phyloP scores from a whole-genome alignment of 1,140 invertebrate species.

The Amyelois transitella region DNA sequence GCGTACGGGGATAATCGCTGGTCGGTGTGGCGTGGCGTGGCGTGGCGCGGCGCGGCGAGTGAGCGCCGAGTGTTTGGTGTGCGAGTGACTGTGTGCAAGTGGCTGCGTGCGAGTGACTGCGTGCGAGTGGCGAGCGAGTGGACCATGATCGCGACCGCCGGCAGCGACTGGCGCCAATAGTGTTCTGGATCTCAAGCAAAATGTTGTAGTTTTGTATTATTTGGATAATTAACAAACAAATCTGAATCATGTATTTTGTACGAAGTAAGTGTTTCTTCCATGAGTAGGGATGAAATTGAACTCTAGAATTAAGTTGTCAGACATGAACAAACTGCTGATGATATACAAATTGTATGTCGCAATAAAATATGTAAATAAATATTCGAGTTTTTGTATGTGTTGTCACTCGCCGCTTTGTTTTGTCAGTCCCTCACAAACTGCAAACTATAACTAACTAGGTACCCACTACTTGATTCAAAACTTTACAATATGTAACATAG shows the following conservation, averaged over 20 bases:
- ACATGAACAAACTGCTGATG: conserved; percentile 68
- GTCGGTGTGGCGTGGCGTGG: background rate
- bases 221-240: conserved; percentile 54
- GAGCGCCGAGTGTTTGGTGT: conserved; percentile 20
- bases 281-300: conserved; percentile 58
- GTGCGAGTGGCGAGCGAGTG: conserved; percentile 14
- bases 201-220: conserved; percentile 64
- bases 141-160: too few species aligned
- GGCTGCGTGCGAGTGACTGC: too few species aligned
- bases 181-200: conserved; percentile 65
- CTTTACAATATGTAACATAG: too few species aligned
- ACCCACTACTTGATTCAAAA: too few species aligned
- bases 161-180: conserved; percentile 1
- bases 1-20: background rate
- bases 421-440: background rate
- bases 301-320: conserved; percentile 56
- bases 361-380: conserved; percentile 71
- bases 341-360: conserved; percentile 61
- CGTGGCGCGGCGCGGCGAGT: conserved; percentile 19
- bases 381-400: conserved; percentile 52
- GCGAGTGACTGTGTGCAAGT: too few species aligned
- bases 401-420: conserved; percentile 8
- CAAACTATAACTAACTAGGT: too few species aligned
- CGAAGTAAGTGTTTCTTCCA: conserved; percentile 57
- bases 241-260: conserved; percentile 72